Base-by-base conservation (phyloP, 2,888 invertebrate genomes). In the Pteria penguin region DNA sequence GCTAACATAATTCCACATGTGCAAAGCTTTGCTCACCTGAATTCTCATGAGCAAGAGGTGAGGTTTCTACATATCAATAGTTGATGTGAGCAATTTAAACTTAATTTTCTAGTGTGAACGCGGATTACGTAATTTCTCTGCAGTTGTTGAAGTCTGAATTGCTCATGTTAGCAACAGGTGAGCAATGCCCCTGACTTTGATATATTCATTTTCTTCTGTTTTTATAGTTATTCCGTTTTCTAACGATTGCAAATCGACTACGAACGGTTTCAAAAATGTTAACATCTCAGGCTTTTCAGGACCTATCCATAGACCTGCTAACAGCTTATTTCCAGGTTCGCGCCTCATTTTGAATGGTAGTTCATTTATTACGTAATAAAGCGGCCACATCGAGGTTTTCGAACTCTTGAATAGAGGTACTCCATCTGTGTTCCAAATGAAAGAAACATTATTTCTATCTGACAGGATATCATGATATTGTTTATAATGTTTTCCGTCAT, bases 351-450 rank as follows among this genome's bases (percentile, higher is more conserved):
- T 75, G 57, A 45, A 75, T 2, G 69, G 75, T 11, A 75, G 57
- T 26, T 75, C 69, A 52, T 75, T 69, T 4, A 69, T 62, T 4
- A 26, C 63, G 8, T 60, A 61, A 26, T 54, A 75, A 32, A 75
- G 33, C 11, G 75, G 75, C 75, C 75, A 75, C 33, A 75, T 31
- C 5, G 75, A 69, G 22, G 58, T 52, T 27, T 63, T 62, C 2
- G 69, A 75, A 31, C 75, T 75, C 29, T 74, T 61, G 24, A 74
- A 61, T 4, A 74, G 27, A 31, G 68, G 68, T 4, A 74, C 57
- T n/a, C 74, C 68, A 69, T 75, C 69, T 36, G 75, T 69, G 26
- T 75, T 75, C 74, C 74, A 75, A 18, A 55, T 69, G 2, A 75
- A 55, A n/a, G 74, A 61, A 29, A 75, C 8, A 32, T 36, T 36